Evolutionary conservation across 2,113 vertebrate genomes (phyloP).

Genomic region (Larimichthys polyactis): DNA sequence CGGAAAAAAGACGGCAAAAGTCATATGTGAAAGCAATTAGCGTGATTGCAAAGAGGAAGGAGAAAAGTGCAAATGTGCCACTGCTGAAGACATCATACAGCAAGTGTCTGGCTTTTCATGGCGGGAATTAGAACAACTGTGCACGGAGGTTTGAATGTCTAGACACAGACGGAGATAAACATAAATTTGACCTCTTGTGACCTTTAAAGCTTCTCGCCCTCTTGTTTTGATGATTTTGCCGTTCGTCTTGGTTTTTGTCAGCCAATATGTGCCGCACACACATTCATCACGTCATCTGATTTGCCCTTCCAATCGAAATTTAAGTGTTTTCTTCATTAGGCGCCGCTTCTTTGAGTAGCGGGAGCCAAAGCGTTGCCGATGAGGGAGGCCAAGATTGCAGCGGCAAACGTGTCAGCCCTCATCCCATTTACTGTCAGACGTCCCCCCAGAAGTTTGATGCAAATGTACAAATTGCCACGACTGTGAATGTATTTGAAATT

Average conservation of each 20-base stretch:
- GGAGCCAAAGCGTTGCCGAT: slow-evolving; percentile 87
- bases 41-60: slow-evolving; percentile 71
- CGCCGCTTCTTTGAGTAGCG: slow-evolving; percentile 84
- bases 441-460: slow-evolving; percentile 58
- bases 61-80: slow-evolving; percentile 72
- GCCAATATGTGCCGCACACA: slow-evolving; percentile 83
- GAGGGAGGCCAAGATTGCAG: slow-evolving; percentile 84
- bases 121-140: background rate
- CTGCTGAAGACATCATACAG: slow-evolving; percentile 43
- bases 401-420: slow-evolving; percentile 80
- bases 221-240: background rate
- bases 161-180: background rate
- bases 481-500: slow-evolving; percentile 74
- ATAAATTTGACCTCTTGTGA: slow-evolving; percentile 47
- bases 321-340: slow-evolving; percentile 87
- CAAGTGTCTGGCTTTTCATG: slow-evolving; percentile 29
- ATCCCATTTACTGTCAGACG: slow-evolving; percentile 73
- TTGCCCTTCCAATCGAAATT: slow-evolving; percentile 86
- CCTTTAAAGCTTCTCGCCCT: slow-evolving; percentile 71
- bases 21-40: slow-evolving; percentile 73
- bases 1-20: slow-evolving; percentile 14
- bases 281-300: slow-evolving; percentile 89
- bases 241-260: background rate
- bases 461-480: slow-evolving; percentile 71
- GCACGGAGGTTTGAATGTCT: slow-evolving; percentile 12